Percentiles rank a stretch among this genome's conserved stretches.
These are phyloP conservation scores for Bergia puertoricense DNA, from an alignment of 92 coral and sea anemone species.

Conservation along the genomic window DNA sequence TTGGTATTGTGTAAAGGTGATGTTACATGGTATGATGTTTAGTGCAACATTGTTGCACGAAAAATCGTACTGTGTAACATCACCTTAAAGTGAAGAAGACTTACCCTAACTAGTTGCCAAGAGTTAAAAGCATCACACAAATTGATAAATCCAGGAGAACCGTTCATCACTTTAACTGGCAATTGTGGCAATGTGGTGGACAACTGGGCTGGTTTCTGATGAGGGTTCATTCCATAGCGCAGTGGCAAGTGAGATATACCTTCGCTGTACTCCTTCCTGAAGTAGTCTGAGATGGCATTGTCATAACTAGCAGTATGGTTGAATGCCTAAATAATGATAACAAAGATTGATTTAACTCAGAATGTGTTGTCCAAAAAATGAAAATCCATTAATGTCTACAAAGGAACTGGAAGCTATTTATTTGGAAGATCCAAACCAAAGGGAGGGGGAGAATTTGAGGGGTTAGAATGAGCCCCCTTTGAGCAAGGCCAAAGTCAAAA, in stretches of 20 bases:
- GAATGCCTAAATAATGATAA: slow-evolving; percentile 64
- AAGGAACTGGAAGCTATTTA: too few species aligned
- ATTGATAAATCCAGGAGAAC: slow-evolving; percentile 96
- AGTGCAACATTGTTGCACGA: too few species aligned
- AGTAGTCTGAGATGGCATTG: slow-evolving; percentile 93
- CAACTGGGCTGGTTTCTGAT: slow-evolving; percentile 94
- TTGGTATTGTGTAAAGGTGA: too few species aligned
- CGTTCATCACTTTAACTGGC: slow-evolving; percentile 91
- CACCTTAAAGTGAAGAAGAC: neutral
- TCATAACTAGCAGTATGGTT: slow-evolving; percentile 96
- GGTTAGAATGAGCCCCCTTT: too few species aligned
- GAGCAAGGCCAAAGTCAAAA: too few species aligned
- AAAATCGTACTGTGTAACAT: too few species aligned
- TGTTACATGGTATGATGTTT: too few species aligned
- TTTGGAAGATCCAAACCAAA: too few species aligned
- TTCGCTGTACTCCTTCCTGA: slow-evolving; percentile 85
- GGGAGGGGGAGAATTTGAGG: too few species aligned
- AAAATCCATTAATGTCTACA: too few species aligned
- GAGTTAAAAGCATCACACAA: slow-evolving; percentile 97
- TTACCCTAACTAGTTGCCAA: slow-evolving; percentile 95
- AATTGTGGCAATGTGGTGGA: slow-evolving; percentile 82
- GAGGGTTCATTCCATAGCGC: slow-evolving; percentile 98
- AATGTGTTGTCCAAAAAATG: too few species aligned
- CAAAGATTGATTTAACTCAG: neutral
- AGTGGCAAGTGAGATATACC: slow-evolving; percentile 87